Conservation (phyloP, 2,888 invertebrate genomes). For the Zaprionus lineosus region DNA sequence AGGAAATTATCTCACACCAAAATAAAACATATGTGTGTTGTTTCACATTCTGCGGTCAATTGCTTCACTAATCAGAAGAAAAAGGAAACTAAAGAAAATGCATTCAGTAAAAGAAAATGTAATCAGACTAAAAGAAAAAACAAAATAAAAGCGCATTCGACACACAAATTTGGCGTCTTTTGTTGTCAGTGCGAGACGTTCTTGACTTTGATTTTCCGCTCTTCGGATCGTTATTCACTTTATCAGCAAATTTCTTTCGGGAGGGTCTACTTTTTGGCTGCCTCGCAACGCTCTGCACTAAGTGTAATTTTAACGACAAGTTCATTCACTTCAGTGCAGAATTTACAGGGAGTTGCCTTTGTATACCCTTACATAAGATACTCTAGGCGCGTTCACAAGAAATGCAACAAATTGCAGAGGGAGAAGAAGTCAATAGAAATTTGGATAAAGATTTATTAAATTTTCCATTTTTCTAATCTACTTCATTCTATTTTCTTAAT, state of each 20-base stretch:
- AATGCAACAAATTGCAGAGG: too few species aligned
- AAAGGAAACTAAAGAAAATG: conserved; percentile 22
- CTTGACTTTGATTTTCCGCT: conserved; percentile 68
- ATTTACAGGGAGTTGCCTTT: not conserved
- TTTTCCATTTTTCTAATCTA: too few species aligned
- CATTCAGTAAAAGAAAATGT: conserved; percentile 11
- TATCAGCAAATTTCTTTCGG: conserved; percentile 58
- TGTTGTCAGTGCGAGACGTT: conserved; percentile 46
- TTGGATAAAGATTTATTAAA: too few species aligned
- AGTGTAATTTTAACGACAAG: conserved; percentile 60
- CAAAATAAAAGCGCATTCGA: conserved; percentile 22
- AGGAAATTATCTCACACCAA: conserved; percentile 6
- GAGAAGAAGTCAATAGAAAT: too few species aligned
- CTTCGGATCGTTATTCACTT: conserved; percentile 34
- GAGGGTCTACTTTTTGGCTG: conserved; percentile 13
- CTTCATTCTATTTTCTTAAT: too few species aligned
- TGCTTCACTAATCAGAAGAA: conserved; percentile 34
- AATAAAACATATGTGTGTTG: not conserved
- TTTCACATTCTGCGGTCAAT: conserved; percentile 47
- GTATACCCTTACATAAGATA: too few species aligned
- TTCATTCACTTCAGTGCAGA: conserved; percentile 67
- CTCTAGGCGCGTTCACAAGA: too few species aligned
- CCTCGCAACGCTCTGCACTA: conserved; percentile 23
- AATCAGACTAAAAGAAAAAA: conserved; percentile 21
- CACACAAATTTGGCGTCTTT: conserved; percentile 47